These are phyloP conservation scores for Margarornis squamiger DNA, from an alignment of 2,797 vertebrate species.

Conservation along the genomic window DNA sequence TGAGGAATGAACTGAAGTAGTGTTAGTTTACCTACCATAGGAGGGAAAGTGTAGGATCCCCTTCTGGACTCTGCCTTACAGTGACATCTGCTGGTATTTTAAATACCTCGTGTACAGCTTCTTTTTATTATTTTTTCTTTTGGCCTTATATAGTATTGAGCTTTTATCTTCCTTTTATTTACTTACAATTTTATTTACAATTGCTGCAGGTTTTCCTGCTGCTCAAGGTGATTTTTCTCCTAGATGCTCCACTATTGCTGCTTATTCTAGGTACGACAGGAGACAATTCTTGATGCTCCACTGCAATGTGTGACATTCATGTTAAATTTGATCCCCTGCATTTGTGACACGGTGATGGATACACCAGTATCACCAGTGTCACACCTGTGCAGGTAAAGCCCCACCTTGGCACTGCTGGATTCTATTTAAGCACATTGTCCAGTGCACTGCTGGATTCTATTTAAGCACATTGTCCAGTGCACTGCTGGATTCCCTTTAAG, in stretches of 20 bases:
- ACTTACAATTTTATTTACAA: background rate
- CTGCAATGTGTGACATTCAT: background rate
- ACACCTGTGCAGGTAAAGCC: background rate
- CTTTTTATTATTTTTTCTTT: background rate
- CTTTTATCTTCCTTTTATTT: background rate
- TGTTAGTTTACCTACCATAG: background rate
- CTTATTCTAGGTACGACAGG: rapidly evolving
- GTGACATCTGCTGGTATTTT: slow-evolving; percentile 38
- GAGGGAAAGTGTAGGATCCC: background rate
- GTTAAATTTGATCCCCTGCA: background rate
- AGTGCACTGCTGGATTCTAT: background rate
- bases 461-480: background rate
- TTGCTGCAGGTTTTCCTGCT: background rate
- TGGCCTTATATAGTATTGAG: background rate
- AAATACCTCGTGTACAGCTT: background rate
- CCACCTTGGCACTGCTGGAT: background rate
- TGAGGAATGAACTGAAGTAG: background rate
- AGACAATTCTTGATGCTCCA: background rate
- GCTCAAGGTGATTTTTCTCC: background rate
- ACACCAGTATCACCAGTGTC: background rate
- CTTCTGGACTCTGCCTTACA: background rate
- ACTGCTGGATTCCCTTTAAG: background rate
- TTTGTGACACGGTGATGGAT: background rate
- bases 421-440: background rate
- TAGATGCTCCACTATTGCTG: background rate